Percentiles rank a stretch among this genome's conserved stretches.
phyloP scores from a whole-genome alignment of 1,140 invertebrate genomes.

The Hyles euphorbiae region DNA sequence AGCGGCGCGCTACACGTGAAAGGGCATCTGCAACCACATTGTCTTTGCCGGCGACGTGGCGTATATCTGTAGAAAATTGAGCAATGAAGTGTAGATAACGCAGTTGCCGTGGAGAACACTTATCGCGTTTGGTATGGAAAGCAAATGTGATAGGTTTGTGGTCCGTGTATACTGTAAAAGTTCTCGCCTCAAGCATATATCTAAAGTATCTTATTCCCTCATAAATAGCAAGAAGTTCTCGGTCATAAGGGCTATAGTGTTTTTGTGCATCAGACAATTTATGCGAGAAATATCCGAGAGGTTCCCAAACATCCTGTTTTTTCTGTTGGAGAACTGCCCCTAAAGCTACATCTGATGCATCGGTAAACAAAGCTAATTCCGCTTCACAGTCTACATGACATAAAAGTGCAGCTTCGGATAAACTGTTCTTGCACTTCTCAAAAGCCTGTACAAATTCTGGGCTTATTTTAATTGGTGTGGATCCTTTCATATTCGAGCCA shows the following conservation, averaged over 20 bases:
- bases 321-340: conserved; percentile 3
- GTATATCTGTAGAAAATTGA: not conserved
- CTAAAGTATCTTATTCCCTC: conserved; percentile 1
- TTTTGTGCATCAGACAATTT: not conserved
- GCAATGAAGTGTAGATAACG: not conserved
- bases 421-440: not conserved
- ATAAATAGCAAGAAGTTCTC: not conserved
- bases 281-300: not conserved
- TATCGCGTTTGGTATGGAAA: not conserved
- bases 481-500: too few species aligned
- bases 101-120: not conserved
- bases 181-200: conserved; percentile 4
- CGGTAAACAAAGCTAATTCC: not conserved
- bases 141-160: not conserved
- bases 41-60: not conserved
- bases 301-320: not conserved
- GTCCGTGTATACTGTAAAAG: not conserved
- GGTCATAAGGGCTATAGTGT: conserved; percentile 2
- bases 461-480: not conserved
- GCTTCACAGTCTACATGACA: not conserved
- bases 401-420: not conserved
- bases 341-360: conserved; percentile 5
- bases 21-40: too few species aligned
- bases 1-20: too few species aligned
- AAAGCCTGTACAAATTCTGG: not conserved